Evolutionary conservation across 2,888 invertebrate species (phyloP).

Genomic region (Liposcelis brunnea): DNA sequence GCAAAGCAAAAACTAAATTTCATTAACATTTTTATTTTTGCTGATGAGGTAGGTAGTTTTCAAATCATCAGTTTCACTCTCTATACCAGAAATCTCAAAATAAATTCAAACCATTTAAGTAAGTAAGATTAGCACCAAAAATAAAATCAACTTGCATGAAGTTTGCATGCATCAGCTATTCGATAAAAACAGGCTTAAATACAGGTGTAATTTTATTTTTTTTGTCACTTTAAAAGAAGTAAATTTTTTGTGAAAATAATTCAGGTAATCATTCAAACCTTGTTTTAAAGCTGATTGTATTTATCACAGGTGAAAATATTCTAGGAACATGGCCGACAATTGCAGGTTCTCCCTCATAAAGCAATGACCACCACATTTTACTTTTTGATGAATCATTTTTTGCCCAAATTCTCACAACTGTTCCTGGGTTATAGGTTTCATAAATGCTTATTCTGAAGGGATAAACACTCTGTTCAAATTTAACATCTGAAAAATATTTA

Average conservation of each 20-base stretch:
- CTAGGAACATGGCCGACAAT: constrained; percentile 42
- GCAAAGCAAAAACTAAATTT: constrained; percentile 15
- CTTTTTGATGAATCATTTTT: constrained; percentile 28
- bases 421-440: constrained; percentile 76
- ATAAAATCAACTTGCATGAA: too few species aligned
- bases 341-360: constrained; percentile 61
- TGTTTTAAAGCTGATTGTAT: constrained; percentile 35
- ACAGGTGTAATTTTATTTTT: too few species aligned
- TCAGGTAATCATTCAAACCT: too few species aligned
- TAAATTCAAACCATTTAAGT: too few species aligned
- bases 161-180: too few species aligned
- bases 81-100: too few species aligned
- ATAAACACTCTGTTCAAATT: constrained; percentile 46
- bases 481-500: constrained; percentile 33
- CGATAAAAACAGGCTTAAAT: too few species aligned
- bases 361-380: constrained; percentile 42
- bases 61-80: too few species aligned
- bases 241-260: too few species aligned
- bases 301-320: constrained; percentile 58
- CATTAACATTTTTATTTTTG: constrained; percentile 25
- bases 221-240: too few species aligned
- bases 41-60: too few species aligned
- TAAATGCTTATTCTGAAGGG: constrained; percentile 55
- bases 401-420: constrained; percentile 66
- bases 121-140: too few species aligned